phyloP scores from a whole-genome alignment of 1,140 invertebrate genomes.

The Habropoda laboriosa region DNA sequence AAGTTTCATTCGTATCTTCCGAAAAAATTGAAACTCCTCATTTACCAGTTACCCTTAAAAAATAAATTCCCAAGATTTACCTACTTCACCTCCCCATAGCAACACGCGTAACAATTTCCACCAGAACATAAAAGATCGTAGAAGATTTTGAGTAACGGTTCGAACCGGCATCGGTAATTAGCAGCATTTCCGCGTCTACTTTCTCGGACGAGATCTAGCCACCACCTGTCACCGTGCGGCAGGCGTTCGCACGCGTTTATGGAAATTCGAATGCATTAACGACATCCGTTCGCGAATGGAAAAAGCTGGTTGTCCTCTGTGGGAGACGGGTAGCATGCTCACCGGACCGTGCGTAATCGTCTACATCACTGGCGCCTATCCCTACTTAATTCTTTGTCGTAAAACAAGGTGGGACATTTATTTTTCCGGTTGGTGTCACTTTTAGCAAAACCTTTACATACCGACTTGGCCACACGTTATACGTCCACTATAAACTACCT shows the following conservation, averaged over 20 bases:
- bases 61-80: no score
- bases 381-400: slow-evolving; percentile 49
- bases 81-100: no score
- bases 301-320: slow-evolving; percentile 46
- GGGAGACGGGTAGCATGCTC: slow-evolving; percentile 46
- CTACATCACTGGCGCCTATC: slow-evolving; percentile 60
- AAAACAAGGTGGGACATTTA: slow-evolving; percentile 37
- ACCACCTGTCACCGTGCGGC: slow-evolving; percentile 14
- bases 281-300: slow-evolving; percentile 55
- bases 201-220: background rate
- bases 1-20: no score
- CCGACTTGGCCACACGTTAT: no score
- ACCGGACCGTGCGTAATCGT: slow-evolving; percentile 59
- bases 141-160: background rate
- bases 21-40: no score
- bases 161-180: background rate
- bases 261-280: slow-evolving; percentile 61
- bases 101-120: no score
- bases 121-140: no score
- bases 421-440: slow-evolving; percentile 21
- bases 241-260: slow-evolving; percentile 44
- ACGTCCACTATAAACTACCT: no score
- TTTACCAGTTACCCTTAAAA: no score
- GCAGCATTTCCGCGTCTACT: background rate
- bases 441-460: background rate